These are phyloP conservation scores for Parambassis ranga DNA, from an alignment of 2,797 vertebrate genomes.

Conservation along the genomic window DNA sequence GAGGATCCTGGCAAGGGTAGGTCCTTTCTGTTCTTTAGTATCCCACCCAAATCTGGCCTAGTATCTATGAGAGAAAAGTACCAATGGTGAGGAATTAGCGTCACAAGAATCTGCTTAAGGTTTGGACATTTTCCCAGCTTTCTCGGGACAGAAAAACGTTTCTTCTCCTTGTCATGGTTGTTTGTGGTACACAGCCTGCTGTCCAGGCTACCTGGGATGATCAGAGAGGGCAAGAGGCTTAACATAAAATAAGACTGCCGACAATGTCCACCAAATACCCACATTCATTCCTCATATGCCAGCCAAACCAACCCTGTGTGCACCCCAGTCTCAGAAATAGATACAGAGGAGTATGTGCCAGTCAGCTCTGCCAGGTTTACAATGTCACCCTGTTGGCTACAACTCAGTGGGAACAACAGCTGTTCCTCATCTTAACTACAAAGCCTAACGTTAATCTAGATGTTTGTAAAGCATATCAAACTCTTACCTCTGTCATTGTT, in stretches of 20 bases:
- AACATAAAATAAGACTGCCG: conserved; percentile 18
- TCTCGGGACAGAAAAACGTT: conserved; percentile 36
- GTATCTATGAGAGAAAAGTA: conserved; percentile 21
- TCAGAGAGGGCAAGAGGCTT: conserved; percentile 31
- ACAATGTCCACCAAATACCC: conserved; percentile 33
- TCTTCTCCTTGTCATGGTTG: conserved; percentile 24
- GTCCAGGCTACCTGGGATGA: conserved; percentile 57
- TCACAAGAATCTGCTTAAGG: conserved; percentile 42
- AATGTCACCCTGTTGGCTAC: conserved; percentile 27
- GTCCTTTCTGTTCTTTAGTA: conserved; percentile 23
- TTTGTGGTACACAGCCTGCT: conserved; percentile 6
- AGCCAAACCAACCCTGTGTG: conserved; percentile 43
- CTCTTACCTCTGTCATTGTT: neutral
- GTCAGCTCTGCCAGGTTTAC: conserved; percentile 47
- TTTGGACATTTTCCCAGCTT: conserved; percentile 48
- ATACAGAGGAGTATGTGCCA: conserved; percentile 42
- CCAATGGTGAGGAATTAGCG: conserved; percentile 46
- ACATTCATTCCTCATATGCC: conserved; percentile 8
- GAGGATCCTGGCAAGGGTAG: conserved; percentile 32
- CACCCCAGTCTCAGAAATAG: conserved; percentile 55
- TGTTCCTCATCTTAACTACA: conserved; percentile 31
- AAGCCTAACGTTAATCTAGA: conserved; percentile 11
- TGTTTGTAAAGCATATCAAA: conserved; percentile 14
- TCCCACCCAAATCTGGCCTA: conserved; percentile 23
- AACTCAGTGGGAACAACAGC: conserved; percentile 40